Evolutionary conservation across 2,888 invertebrate genomes (phyloP).

Genomic region (Ctenicera cuprea): DNA sequence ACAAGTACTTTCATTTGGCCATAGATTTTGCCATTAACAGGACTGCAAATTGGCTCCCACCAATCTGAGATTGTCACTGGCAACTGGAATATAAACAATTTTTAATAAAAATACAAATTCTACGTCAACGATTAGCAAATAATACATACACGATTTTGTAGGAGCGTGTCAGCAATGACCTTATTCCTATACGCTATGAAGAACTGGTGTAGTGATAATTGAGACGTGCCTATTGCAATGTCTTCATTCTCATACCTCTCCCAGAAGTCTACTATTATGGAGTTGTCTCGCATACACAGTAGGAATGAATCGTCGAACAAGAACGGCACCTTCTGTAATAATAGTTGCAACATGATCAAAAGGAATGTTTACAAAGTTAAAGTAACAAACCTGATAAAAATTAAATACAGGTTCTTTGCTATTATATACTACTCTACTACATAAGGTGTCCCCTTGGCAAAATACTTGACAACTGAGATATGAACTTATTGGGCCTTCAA

Average conservation of each 20-base stretch:
- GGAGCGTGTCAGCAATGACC: constrained; percentile 74
- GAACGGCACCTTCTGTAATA: constrained; percentile 74
- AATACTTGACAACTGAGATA: constrained; percentile 74
- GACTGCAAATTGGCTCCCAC: constrained; percentile 75
- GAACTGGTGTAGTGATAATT: constrained; percentile 77
- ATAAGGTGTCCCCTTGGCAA: constrained; percentile 71
- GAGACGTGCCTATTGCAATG: constrained; percentile 73
- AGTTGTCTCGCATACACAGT: constrained; percentile 75
- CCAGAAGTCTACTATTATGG: constrained; percentile 75
- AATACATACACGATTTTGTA: constrained; percentile 73
- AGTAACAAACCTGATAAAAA: constrained; percentile 71
- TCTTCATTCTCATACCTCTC: constrained; percentile 69
- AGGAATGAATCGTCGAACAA: constrained; percentile 75
- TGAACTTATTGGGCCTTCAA: constrained; percentile 67
- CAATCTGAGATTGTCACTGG: constrained; percentile 78
- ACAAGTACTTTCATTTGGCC: constrained; percentile 77
- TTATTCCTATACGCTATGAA: constrained; percentile 78
- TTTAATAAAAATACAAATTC: too few relatives aligned
- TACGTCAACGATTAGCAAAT: neutral
- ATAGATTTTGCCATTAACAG: constrained; percentile 70
- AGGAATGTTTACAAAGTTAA: neutral
- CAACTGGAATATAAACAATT: constrained; percentile 66
- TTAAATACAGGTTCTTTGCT: constrained; percentile 73
- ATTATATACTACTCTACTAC: constrained; percentile 70
- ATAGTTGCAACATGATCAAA: neutral